phyloP scores from a whole-genome alignment of 2,888 invertebrate species.

The Epirrhoe tristata region DNA sequence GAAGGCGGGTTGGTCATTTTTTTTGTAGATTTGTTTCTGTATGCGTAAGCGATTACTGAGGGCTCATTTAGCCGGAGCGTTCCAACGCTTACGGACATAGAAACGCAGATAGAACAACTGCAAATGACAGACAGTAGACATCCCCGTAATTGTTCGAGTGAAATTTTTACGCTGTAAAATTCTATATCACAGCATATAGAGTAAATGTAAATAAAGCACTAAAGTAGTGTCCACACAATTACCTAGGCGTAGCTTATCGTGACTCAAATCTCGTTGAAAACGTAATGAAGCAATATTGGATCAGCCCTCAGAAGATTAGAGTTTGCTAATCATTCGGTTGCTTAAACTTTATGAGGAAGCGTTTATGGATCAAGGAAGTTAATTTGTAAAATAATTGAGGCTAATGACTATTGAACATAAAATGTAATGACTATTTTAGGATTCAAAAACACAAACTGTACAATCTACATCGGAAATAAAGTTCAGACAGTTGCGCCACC shows the following conservation, averaged over 20 bases:
- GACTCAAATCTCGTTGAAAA: constrained; percentile 26
- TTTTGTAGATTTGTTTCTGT: no score
- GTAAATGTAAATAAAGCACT: not conserved
- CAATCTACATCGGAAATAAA: constrained; percentile 7
- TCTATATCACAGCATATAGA: no score
- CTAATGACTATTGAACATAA: not conserved
- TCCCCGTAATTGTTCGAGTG: no score
- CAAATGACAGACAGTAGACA: no score
- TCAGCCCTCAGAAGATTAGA: constrained; percentile 21
- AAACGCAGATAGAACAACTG: no score
- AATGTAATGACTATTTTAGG: not conserved
- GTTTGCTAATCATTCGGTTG: constrained; percentile 25
- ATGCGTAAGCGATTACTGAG: no score
- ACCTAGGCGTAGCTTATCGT: constrained; percentile 27
- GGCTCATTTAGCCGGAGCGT: no score
- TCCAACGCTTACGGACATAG: no score
- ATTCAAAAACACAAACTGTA: not conserved
- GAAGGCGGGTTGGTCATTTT: no score
- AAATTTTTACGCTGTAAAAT: no score
- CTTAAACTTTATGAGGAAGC: constrained; percentile 21
- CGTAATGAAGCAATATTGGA: constrained; percentile 24
- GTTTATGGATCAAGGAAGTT: constrained; percentile 1
- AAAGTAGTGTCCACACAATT: constrained; percentile 23
- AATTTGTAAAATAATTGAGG: not conserved
- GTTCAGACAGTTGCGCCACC: constrained; percentile 19